Evolutionary conservation across 2,113 vertebrate genomes (phyloP).

Genomic region (Girardinichthys multiradiatus): DNA sequence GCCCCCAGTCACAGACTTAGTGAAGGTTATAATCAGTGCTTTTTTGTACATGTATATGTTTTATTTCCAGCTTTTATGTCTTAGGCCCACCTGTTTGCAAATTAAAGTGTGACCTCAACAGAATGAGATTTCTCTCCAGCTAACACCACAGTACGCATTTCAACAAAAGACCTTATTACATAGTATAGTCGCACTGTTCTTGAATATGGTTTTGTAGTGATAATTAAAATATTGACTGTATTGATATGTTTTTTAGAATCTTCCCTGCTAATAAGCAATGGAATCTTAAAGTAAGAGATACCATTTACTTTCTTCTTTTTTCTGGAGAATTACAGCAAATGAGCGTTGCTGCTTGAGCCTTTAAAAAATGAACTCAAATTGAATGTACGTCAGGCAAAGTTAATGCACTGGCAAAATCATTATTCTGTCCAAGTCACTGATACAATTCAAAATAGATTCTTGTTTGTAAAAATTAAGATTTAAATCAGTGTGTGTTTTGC

Average conservation of each 20-base stretch:
- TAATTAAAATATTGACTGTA: constrained; percentile 16
- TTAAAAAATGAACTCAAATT: neutral
- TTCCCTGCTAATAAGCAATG: constrained; percentile 10
- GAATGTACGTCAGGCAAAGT: neutral
- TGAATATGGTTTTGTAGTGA: constrained; percentile 20
- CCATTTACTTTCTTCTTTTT: neutral
- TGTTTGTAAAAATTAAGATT: constrained; percentile 4
- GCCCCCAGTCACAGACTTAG: constrained; percentile 53
- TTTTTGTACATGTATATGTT: constrained; percentile 12
- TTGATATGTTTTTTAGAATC: constrained; percentile 5
- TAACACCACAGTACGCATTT: constrained; percentile 56
- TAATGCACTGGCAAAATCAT: constrained; percentile 3
- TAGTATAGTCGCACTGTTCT: neutral
- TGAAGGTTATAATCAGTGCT: constrained; percentile 53
- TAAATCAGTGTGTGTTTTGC: neutral
- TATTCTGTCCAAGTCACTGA: constrained; percentile 18
- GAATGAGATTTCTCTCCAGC: constrained; percentile 36
- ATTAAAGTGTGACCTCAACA: constrained; percentile 60
- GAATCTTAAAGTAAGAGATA: constrained; percentile 21
- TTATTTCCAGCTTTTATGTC: constrained; percentile 31
- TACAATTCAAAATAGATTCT: constrained; percentile 1
- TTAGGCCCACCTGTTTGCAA: constrained; percentile 52
- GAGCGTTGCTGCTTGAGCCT: constrained; percentile 7
- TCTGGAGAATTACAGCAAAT: neutral
- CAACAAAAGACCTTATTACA: constrained; percentile 40